These are phyloP conservation scores for Bufo gargarizans DNA, from an alignment of 2,113 vertebrate genomes.

Conservation along the genomic window DNA sequence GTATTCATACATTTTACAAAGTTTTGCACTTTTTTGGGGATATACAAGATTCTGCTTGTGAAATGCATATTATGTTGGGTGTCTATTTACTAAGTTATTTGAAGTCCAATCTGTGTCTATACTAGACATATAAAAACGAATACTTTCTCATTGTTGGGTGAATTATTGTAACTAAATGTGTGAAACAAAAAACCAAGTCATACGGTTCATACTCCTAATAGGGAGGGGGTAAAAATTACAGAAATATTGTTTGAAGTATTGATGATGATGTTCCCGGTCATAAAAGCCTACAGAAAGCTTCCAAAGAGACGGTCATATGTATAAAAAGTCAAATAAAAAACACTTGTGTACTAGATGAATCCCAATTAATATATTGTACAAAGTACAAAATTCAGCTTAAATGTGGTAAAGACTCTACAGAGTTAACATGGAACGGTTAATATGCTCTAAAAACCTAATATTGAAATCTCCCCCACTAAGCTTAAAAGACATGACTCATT, in stretches of 20 bases:
- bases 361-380: background rate
- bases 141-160: too few relatives aligned
- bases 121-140: too few relatives aligned
- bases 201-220: background rate
- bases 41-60: too few relatives aligned
- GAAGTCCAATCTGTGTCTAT: too few relatives aligned
- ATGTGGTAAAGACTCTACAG: background rate
- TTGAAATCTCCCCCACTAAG: background rate
- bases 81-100: too few relatives aligned
- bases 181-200: background rate
- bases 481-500: background rate
- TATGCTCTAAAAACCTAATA: background rate
- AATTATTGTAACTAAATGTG: too few relatives aligned
- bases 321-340: background rate
- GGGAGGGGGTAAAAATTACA: background rate
- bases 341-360: background rate
- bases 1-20: too few relatives aligned
- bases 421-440: background rate
- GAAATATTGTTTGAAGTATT: background rate
- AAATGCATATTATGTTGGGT: too few relatives aligned
- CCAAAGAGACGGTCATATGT: background rate
- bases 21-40: too few relatives aligned
- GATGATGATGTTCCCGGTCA: background rate
- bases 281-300: background rate
- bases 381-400: background rate